Evolutionary conservation across 2,113 vertebrate genomes (phyloP).

Genomic region (Myrmecobius fasciatus): DNA sequence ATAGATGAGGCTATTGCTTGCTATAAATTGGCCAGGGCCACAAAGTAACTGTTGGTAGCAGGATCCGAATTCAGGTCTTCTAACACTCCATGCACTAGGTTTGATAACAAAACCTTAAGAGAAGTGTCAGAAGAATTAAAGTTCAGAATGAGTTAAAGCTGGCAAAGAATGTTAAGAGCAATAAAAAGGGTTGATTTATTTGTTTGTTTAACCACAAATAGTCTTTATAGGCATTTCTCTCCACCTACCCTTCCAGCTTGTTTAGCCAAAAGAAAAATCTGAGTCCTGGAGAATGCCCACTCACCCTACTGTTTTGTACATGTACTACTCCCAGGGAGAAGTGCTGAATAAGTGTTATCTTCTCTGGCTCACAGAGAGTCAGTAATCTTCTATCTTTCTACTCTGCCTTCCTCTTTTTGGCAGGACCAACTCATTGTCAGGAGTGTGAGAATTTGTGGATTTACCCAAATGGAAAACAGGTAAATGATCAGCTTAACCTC

Average conservation of each 20-base stretch:
- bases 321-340: neutral
- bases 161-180: neutral
- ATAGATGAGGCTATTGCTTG: neutral
- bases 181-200: neutral
- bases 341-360: neutral
- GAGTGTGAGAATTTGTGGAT: neutral
- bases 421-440: neutral
- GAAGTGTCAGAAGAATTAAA: neutral
- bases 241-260: neutral
- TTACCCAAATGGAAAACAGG: neutral
- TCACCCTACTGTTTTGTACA: neutral
- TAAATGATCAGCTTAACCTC: neutral
- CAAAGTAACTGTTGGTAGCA: neutral
- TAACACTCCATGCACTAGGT: neutral
- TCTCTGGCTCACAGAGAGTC: neutral
- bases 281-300: neutral
- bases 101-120: neutral
- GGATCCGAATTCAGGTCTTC: neutral
- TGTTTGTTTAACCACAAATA: neutral
- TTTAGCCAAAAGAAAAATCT: neutral
- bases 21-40: neutral
- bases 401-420: neutral
- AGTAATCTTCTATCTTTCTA: neutral
- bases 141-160: neutral
- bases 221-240: neutral